Evolutionary conservation across 2,888 invertebrate species (phyloP).

Genomic region (Diadegma fenestrale): DNA sequence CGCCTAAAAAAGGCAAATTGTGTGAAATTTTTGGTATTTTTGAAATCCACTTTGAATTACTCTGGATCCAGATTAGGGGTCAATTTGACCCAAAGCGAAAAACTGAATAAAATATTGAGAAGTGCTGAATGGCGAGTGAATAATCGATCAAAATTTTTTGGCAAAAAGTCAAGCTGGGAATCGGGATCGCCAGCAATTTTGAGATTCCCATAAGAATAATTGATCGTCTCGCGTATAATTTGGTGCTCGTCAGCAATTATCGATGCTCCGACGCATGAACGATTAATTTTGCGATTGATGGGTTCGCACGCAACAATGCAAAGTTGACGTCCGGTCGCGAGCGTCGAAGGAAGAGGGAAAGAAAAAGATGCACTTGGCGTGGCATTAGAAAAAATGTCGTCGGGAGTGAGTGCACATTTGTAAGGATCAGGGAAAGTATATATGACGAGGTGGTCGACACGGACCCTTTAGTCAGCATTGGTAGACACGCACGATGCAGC

Average conservation of each 20-base stretch:
- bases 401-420: constrained; percentile 68
- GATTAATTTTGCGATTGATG: constrained; percentile 37
- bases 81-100: too few species aligned
- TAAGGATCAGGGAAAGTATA: constrained; percentile 81
- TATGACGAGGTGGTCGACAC: constrained; percentile 79
- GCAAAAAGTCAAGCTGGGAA: neutral
- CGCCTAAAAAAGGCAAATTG: too few species aligned
- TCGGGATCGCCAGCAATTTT: neutral
- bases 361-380: constrained; percentile 60
- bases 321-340: constrained; percentile 62
- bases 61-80: too few species aligned
- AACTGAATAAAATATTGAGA: too few species aligned
- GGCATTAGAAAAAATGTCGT: constrained; percentile 68
- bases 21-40: too few species aligned
- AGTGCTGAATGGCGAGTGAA: neutral
- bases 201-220: neutral
- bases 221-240: neutral
- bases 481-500: constrained; percentile 80
- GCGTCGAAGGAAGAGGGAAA: constrained; percentile 46
- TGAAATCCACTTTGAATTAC: neutral
- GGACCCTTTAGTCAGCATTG: constrained; percentile 80
- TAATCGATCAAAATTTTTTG: neutral
- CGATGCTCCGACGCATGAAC: constrained; percentile 29
- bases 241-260: constrained; percentile 31
- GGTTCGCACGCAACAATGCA: constrained; percentile 18